Conservation (phyloP, 1,140 invertebrate species). For the Adoxophyes honmai region DNA sequence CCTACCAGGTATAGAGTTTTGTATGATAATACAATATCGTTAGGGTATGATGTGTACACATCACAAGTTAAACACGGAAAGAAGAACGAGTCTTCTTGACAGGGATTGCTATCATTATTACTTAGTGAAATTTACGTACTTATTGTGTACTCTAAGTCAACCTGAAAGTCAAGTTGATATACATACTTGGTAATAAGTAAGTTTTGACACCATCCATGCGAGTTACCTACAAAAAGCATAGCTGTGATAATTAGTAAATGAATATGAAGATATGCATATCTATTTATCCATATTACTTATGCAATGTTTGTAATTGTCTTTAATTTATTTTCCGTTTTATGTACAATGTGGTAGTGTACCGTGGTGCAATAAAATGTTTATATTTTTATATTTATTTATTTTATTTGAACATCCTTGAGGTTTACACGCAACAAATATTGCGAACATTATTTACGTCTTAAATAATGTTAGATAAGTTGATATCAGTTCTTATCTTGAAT, state of each 20-base stretch:
- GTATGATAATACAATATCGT: constrained; percentile 93
- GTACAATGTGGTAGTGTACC: neutral
- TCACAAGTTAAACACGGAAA: constrained; percentile 88
- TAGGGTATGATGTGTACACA: constrained; percentile 95
- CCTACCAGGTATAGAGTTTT: constrained; percentile 90
- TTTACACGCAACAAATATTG: too few relatives aligned
- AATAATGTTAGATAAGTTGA: too few relatives aligned
- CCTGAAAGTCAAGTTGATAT: too few relatives aligned
- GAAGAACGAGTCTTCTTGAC: constrained; percentile 24
- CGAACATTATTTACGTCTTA: too few relatives aligned
- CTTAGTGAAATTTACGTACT: constrained; percentile 6
- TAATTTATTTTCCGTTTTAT: constrained; percentile 3
- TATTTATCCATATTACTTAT: constrained; percentile 21
- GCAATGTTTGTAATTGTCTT: constrained; percentile 14
- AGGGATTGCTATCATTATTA: neutral
- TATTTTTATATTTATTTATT: too few relatives aligned
- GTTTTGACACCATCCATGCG: constrained; percentile 12
- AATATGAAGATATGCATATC: constrained; percentile 17
- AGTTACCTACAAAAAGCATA: constrained; percentile 24
- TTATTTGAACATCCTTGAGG: too few relatives aligned
- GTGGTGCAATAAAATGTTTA: too few relatives aligned
- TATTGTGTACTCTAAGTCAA: constrained; percentile 4
- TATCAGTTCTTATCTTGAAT: too few relatives aligned
- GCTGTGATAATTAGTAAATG: constrained; percentile 48
- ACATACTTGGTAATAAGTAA: constrained; percentile 14